These are phyloP conservation scores for Glaucopsyche alexis DNA, from an alignment of 2,888 invertebrate genomes.

Conservation along the genomic window DNA sequence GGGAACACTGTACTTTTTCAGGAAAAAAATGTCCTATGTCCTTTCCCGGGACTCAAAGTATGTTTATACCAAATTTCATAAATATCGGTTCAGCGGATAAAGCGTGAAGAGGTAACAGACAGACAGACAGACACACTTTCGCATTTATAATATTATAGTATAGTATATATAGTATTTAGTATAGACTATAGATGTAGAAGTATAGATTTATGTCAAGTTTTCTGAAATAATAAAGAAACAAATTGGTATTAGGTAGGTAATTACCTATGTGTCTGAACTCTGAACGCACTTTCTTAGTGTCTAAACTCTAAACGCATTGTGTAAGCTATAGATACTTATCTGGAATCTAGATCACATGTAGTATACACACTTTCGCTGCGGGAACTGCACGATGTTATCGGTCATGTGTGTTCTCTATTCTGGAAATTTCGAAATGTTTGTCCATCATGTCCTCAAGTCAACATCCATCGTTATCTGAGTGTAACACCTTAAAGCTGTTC, in stretches of 20 bases:
- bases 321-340: neutral
- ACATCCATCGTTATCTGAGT: slow-evolving; percentile 54
- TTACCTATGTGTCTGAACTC: neutral
- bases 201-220: no score
- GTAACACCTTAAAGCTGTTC: slow-evolving; percentile 51
- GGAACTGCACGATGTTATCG: slow-evolving; percentile 48
- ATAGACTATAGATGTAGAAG: no score
- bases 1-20: no score
- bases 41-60: no score
- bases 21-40: no score
- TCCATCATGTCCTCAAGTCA: slow-evolving; percentile 38
- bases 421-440: slow-evolving; percentile 56
- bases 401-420: slow-evolving; percentile 52
- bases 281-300: neutral
- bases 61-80: no score
- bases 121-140: no score
- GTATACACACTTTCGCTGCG: neutral
- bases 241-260: neutral
- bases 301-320: neutral
- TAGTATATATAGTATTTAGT: no score
- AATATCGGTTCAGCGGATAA: no score
- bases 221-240: no score
- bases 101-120: no score
- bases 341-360: neutral
- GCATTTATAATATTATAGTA: no score